phyloP scores from a whole-genome alignment of 1,140 invertebrate species.

The Lepidotrigona ventralis region DNA sequence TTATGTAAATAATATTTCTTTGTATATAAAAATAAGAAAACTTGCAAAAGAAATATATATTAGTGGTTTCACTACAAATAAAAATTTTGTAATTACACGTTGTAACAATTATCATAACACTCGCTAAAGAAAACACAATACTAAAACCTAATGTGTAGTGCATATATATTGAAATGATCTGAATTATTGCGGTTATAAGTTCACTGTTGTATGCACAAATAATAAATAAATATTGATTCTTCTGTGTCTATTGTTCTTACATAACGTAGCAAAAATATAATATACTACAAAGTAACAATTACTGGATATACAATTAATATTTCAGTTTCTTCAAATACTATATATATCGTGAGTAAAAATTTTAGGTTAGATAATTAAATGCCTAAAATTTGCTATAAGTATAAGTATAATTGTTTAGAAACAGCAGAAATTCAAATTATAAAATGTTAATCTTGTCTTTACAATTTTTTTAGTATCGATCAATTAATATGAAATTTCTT shows the following conservation, averaged over 20 bases:
- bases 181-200: slow-evolving; percentile 11
- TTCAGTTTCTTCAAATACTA: neutral
- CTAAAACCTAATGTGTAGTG: too few relatives aligned
- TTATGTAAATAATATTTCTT: neutral
- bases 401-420: neutral
- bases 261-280: neutral
- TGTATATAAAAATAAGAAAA: neutral
- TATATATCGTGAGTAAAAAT: slow-evolving; percentile 5
- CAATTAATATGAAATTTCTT: too few relatives aligned
- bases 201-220: neutral
- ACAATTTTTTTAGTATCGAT: neutral
- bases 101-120: neutral
- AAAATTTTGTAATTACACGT: neutral
- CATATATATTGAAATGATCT: neutral
- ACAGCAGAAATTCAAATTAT: neutral
- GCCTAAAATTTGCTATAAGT: too few relatives aligned
- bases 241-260: neutral
- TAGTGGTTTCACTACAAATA: neutral
- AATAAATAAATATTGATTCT: neutral
- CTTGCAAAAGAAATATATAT: neutral
- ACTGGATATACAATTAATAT: slow-evolving; percentile 6
- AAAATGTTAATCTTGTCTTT: neutral
- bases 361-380: slow-evolving; percentile 12
- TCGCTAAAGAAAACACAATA: neutral
- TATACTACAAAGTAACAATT: neutral